phyloP scores from a whole-genome alignment of 1,140 invertebrate species.

The Anoplophora glabripennis region DNA sequence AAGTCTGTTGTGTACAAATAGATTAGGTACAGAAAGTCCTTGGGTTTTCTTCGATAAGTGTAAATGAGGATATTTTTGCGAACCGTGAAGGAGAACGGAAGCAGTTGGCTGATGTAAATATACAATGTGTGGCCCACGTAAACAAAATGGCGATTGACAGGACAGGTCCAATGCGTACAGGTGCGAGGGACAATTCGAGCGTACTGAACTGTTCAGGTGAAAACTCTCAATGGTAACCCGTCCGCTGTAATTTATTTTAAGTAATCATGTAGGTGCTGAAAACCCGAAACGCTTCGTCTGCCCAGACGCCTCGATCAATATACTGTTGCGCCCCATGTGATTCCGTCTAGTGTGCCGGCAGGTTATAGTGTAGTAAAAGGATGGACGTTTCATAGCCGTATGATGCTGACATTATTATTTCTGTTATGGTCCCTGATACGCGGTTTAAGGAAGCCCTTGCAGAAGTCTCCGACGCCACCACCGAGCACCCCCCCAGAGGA shows the following conservation, averaged over 20 bases:
- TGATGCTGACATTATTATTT: constrained; percentile 51
- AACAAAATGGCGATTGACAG: constrained; percentile 2
- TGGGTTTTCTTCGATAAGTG: too few species aligned
- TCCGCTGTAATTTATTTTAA: neutral
- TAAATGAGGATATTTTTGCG: too few species aligned
- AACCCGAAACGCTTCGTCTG: neutral
- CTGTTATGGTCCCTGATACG: constrained; percentile 50
- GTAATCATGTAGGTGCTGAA: neutral
- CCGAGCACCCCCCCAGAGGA: constrained; percentile 20
- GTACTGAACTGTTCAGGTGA: neutral
- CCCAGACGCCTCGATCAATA: constrained; percentile 22
- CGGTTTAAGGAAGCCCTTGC: constrained; percentile 37
- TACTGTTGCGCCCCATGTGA: constrained; percentile 23
- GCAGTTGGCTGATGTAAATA: too few species aligned
- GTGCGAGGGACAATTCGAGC: neutral
- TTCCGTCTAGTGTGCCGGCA: neutral
- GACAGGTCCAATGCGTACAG: neutral
- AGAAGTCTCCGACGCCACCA: constrained; percentile 22
- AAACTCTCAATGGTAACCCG: neutral
- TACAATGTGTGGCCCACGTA: too few species aligned
- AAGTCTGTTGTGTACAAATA: too few species aligned
- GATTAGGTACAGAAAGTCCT: too few species aligned
- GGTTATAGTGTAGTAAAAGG: constrained; percentile 13
- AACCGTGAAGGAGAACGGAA: too few species aligned
- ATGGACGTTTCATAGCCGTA: constrained; percentile 25